Conservation (phyloP, 1,140 invertebrate genomes). For the Diabrotica undecimpunctata region DNA sequence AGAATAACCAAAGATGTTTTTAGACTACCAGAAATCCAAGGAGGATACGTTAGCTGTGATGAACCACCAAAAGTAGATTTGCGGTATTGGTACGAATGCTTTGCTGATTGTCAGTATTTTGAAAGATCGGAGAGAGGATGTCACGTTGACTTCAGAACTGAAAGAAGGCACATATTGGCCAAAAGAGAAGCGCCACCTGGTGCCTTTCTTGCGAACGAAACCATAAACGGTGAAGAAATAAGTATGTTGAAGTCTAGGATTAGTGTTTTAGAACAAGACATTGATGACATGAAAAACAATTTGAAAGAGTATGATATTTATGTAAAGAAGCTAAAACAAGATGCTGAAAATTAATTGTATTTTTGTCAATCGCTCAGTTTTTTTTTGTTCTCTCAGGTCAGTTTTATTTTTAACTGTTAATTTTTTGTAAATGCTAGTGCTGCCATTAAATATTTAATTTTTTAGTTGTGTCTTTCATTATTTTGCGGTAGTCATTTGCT, state of each 20-base stretch:
- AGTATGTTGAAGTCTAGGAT: background rate
- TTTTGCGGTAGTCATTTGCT: too few species aligned
- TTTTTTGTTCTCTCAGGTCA: too few species aligned
- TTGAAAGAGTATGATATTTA: too few species aligned
- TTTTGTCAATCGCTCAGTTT: too few species aligned
- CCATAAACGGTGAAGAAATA: background rate
- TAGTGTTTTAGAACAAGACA: too few species aligned
- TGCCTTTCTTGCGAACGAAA: background rate
- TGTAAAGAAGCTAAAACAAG: too few species aligned
- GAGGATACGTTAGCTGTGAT: constrained; percentile 64
- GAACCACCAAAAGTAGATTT: constrained; percentile 74
- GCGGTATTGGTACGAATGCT: constrained; percentile 82
- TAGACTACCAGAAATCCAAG: constrained; percentile 62
- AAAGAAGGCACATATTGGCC: background rate
- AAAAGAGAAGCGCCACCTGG: background rate
- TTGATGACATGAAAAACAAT: too few species aligned
- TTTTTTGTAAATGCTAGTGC: too few species aligned
- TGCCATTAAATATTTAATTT: too few species aligned
- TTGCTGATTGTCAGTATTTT: constrained; percentile 66
- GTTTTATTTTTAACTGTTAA: too few species aligned
- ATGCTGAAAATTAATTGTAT: too few species aligned
- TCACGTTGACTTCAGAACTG: background rate
- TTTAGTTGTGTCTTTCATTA: too few species aligned
- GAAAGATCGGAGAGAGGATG: constrained; percentile 27
- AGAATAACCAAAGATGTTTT: constrained; percentile 74